Conservation (phyloP, 2,113 vertebrate genomes). For the Misgurnus anguillicaudatus region DNA sequence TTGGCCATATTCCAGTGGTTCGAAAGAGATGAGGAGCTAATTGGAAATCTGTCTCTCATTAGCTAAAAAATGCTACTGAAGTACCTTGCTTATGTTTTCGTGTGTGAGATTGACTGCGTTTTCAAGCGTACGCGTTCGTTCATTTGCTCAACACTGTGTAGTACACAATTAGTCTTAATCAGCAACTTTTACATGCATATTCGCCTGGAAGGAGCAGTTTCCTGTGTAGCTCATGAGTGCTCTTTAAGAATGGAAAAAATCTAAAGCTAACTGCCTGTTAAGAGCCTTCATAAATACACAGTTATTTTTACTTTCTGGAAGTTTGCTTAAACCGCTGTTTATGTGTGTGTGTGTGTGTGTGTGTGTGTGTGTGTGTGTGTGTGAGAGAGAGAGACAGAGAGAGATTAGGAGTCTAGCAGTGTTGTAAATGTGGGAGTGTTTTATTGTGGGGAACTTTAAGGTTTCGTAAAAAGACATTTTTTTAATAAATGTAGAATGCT, state of each 20-base stretch:
- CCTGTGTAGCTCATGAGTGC: neutral
- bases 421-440: too few relatives aligned
- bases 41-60: slow-evolving; percentile 51
- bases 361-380: too few relatives aligned
- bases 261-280: neutral
- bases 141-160: slow-evolving; percentile 24
- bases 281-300: neutral
- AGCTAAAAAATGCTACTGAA: slow-evolving; percentile 45
- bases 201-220: neutral
- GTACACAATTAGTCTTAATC: slow-evolving; percentile 36
- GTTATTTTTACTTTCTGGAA: neutral
- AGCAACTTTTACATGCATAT: slow-evolving; percentile 16
- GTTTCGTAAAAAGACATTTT: too few relatives aligned
- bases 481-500: too few relatives aligned
- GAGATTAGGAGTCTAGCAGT: too few relatives aligned
- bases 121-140: slow-evolving; percentile 19
- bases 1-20: slow-evolving; percentile 29
- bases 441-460: too few relatives aligned
- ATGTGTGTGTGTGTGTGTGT: too few relatives aligned
- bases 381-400: too few relatives aligned
- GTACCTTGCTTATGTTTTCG: slow-evolving; percentile 22
- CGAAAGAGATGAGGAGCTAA: slow-evolving; percentile 47
- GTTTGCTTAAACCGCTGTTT: too few relatives aligned
- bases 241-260: neutral
- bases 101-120: slow-evolving; percentile 8